phyloP scores from a whole-genome alignment of 2,113 vertebrate species.

The Eulemur macaco region DNA sequence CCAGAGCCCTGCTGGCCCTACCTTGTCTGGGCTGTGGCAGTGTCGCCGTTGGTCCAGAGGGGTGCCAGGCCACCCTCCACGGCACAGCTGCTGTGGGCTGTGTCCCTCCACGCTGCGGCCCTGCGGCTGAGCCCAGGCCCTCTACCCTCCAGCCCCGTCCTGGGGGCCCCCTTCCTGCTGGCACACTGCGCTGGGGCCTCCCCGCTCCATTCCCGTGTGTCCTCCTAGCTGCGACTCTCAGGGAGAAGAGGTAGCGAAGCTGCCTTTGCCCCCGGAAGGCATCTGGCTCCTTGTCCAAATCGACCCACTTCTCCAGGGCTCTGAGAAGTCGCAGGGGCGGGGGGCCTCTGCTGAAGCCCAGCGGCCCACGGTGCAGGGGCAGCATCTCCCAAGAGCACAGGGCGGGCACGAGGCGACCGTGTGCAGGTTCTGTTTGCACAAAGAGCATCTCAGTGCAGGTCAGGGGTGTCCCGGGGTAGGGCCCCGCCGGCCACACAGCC shows the following conservation, averaged over 20 bases:
- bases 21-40: no score
- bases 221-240: not conserved
- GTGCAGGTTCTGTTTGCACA: not conserved
- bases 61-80: not conserved
- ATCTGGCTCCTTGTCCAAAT: not conserved
- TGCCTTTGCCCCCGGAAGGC: not conserved
- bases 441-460: not conserved
- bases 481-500: not conserved
- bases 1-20: not conserved
- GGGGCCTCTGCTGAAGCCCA: not conserved
- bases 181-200: no score
- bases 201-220: not conserved
- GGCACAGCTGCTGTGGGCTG: not conserved
- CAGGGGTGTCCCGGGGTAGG: not conserved
- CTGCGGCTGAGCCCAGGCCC: not conserved
- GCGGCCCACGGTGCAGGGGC: no score
- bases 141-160: not conserved
- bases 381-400: not conserved
- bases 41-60: not conserved
- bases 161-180: not conserved
- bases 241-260: not conserved
- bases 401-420: not conserved
- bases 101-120: not conserved
- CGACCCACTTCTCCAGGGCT: not conserved
- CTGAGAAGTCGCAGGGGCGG: not conserved